phyloP scores from a whole-genome alignment of 2,797 vertebrate species.

The Columba guinea region DNA sequence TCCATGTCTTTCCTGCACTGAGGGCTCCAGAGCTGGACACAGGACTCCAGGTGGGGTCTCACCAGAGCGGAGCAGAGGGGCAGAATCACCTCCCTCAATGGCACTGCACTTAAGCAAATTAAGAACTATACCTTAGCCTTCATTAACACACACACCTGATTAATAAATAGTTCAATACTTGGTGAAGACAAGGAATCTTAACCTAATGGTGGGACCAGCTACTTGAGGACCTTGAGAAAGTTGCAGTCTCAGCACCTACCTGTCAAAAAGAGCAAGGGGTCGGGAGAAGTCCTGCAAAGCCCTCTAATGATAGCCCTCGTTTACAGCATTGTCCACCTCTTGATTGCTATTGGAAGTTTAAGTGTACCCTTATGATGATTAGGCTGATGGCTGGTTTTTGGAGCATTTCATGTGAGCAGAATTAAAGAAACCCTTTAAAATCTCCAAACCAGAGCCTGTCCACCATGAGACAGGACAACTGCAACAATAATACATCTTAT shows the following conservation, averaged over 20 bases:
- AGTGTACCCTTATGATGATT: background rate
- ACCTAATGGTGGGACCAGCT: background rate
- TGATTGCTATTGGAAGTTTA: background rate
- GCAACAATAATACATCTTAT: background rate
- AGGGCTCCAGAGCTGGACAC: too few relatives aligned
- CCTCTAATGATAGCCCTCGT: background rate
- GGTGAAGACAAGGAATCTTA: background rate
- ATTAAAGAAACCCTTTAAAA: background rate
- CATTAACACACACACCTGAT: background rate
- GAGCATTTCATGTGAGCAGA: background rate
- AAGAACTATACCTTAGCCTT: background rate
- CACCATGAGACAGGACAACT: background rate
- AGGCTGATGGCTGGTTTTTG: background rate
- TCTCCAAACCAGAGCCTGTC: background rate
- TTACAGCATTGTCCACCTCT: background rate
- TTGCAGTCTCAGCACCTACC: background rate
- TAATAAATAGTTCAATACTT: background rate
- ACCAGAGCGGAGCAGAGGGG: too few relatives aligned
- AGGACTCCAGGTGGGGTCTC: too few relatives aligned
- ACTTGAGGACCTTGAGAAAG: background rate
- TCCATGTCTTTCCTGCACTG: too few relatives aligned
- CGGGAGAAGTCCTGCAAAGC: rapidly evolving
- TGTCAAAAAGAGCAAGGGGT: background rate
- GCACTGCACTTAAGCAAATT: background rate
- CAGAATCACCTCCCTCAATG: background rate